A percentile compares a stretch with the other conserved stretches of the same genome.
Evolutionary conservation across 2,113 vertebrate species (phyloP).

Genomic region (Lamprotornis superbus): DNA sequence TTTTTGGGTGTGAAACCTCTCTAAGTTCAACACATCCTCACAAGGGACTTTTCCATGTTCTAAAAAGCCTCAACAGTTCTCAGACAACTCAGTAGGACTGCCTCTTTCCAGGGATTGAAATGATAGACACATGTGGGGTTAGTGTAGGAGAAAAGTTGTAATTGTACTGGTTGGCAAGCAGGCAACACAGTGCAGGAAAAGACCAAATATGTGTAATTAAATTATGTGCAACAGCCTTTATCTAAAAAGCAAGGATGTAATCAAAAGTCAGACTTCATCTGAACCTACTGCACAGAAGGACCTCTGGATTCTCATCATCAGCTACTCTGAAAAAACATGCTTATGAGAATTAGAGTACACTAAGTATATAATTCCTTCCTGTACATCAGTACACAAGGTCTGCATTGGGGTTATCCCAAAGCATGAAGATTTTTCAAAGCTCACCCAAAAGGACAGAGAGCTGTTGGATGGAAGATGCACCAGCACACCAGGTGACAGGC

Average conservation of each 20-base stretch:
- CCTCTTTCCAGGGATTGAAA: neutral
- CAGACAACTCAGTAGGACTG: neutral
- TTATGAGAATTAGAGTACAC: neutral
- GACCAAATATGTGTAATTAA: neutral
- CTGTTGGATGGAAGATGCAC: neutral
- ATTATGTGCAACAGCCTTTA: neutral
- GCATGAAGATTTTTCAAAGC: neutral
- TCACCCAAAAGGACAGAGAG: neutral
- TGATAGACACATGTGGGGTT: neutral
- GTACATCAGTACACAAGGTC: neutral
- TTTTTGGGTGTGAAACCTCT: rapidly evolving
- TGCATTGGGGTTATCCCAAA: neutral
- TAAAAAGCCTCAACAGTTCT: neutral
- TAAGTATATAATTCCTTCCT: neutral
- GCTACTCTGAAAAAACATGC: neutral
- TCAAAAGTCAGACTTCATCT: neutral
- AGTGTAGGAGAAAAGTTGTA: neutral
- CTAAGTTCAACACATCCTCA: neutral
- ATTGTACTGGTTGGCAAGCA: neutral
- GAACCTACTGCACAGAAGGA: neutral
- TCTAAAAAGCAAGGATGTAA: neutral
- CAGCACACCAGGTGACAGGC: neutral
- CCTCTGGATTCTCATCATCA: neutral
- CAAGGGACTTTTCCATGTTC: neutral
- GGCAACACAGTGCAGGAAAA: neutral